These are phyloP conservation scores for Laticauda laticaudata DNA, from an alignment of 2,113 vertebrate genomes.

Conservation along the genomic window DNA sequence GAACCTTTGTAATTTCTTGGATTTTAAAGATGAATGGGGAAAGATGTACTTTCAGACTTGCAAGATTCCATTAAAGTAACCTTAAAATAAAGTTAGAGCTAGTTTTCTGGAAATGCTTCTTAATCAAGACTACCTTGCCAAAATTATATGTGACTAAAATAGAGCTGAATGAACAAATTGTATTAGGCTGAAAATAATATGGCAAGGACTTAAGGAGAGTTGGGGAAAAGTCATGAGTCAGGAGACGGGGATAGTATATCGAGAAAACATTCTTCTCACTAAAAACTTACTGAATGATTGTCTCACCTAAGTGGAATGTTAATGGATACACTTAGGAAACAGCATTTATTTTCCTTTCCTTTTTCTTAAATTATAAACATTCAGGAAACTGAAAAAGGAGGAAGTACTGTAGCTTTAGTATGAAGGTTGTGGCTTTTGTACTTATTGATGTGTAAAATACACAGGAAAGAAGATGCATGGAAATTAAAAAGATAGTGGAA, in stretches of 20 bases:
- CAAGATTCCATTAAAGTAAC: neutral
- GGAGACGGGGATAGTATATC: neutral
- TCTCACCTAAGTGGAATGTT: neutral
- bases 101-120: neutral
- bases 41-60: neutral
- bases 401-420: neutral
- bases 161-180: neutral
- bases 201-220: neutral
- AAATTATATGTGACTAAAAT: neutral
- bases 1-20: neutral
- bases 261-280: neutral
- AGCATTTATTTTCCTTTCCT: neutral
- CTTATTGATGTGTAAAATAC: neutral
- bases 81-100: neutral
- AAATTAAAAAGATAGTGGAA: neutral
- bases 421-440: neutral
- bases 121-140: neutral
- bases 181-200: neutral
- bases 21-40: neutral
- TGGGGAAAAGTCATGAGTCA: neutral
- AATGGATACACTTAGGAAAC: neutral
- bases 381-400: neutral
- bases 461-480: neutral
- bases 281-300: neutral
- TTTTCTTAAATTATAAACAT: neutral